phyloP scores from a whole-genome alignment of 2,113 vertebrate genomes.

The Pluvianellus socialis region DNA sequence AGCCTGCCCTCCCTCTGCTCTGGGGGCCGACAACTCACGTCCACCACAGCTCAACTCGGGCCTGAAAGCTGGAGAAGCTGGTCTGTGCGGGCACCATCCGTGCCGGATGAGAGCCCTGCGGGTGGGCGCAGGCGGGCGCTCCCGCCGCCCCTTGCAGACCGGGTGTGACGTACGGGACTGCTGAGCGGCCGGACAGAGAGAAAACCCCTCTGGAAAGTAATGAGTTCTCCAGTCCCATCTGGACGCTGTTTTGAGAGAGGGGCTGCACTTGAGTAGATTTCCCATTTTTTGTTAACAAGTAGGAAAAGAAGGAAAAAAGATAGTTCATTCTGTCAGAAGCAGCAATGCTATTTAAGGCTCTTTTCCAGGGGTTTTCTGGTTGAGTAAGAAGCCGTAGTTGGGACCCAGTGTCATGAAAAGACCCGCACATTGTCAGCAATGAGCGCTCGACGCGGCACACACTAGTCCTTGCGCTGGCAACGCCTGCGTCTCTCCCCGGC shows the following conservation, averaged over 20 bases:
- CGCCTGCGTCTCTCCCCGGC: not conserved
- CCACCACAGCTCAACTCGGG: not conserved
- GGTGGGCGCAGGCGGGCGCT: fast-evolving
- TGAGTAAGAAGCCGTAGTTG: not conserved
- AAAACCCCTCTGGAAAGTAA: not conserved
- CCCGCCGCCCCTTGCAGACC: not conserved
- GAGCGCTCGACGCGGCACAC: fast-evolving
- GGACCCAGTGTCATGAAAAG: not conserved
- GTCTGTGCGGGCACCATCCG: not conserved
- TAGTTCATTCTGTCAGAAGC: not conserved
- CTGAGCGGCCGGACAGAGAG: not conserved
- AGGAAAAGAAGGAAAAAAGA: not conserved
- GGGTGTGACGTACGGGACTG: not conserved
- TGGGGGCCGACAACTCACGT: too few species aligned
- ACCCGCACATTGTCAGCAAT: fast-evolving
- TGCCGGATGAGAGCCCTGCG: not conserved
- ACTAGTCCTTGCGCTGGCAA: fast-evolving
- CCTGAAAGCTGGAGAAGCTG: not conserved
- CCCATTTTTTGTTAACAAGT: not conserved
- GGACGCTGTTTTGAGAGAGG: not conserved
- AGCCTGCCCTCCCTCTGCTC: too few species aligned
- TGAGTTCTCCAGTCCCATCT: not conserved
- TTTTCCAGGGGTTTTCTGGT: not conserved
- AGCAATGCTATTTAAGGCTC: not conserved
- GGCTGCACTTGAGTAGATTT: not conserved